phyloP scores from a whole-genome alignment of 2,888 invertebrate species.

The Thysanoteuthis rhombus region DNA sequence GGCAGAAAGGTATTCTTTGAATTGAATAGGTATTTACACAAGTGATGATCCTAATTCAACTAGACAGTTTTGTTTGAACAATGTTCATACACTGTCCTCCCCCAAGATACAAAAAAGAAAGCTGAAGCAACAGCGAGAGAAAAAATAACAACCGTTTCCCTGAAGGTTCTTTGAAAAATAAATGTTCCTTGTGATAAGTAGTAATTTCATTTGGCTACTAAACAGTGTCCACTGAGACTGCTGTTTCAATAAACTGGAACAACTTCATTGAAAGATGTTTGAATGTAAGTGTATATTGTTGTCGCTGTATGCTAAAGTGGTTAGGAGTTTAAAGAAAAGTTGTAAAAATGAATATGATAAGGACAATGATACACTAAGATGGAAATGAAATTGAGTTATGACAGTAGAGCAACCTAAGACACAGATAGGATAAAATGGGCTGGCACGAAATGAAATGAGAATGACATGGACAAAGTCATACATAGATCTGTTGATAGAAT shows the following conservation, averaged over 20 bases:
- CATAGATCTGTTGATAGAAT: too few relatives aligned
- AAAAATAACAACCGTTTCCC: not conserved
- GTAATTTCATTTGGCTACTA: not conserved
- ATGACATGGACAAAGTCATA: not conserved
- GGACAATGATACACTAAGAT: not conserved
- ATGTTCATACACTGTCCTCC: not conserved
- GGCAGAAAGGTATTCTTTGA: not conserved
- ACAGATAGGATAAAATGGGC: not conserved
- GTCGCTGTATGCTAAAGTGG: not conserved
- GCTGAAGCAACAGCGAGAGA: not conserved
- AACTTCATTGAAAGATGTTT: not conserved
- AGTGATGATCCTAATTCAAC: not conserved
- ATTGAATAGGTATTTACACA: constrained; percentile 12
- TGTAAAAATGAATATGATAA: not conserved
- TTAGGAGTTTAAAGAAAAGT: not conserved
- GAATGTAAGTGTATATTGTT: not conserved
- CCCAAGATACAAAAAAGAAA: not conserved
- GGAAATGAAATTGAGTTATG: not conserved
- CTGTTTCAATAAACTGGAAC: not conserved
- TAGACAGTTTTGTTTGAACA: not conserved
- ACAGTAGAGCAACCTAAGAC: not conserved
- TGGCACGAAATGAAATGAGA: not conserved
- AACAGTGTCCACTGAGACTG: not conserved
- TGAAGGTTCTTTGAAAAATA: not conserved
- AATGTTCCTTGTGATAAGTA: not conserved